Base-by-base conservation (phyloP, 2,888 invertebrate genomes). In the Nemapogon koenigi region DNA sequence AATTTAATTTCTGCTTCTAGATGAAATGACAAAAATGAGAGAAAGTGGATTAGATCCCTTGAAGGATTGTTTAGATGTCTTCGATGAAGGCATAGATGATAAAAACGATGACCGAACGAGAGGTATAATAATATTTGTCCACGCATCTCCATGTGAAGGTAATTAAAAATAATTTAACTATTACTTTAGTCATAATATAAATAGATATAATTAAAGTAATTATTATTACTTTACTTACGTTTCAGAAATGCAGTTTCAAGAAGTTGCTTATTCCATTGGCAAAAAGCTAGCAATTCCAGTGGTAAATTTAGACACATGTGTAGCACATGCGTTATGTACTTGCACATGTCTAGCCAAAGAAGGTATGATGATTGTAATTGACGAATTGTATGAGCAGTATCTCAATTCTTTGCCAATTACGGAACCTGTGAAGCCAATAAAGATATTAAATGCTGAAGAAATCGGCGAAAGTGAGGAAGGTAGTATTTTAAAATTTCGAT, bases 91-190 rank as follows among this genome's bases (percentile, higher is more conserved):
- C 7, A 46, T 53, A 1, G 40, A 46, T 1, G 51, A 48, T 13
- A 36, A 48, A 8, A n/a, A 13, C 4, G 43, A 35, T 2, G 45
- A 37, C 13, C 59, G 62, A n/a, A 60, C 50, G 2, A 73, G 67
- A 50, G 76, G 76, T n/a, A 45, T 75, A 14, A 48, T 78, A 2
- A 52, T 73, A 39, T 62, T 78, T 42, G 54, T 70, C 31, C 69
- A 76, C 42, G 78, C 75, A 15, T 67, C 72, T 16, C 75, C 73
- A 2, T 59, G 60, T 51, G 71, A 75, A 68, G 78, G 78, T 73
- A 49, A 19, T 32, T 27, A 15, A 17, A 13, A 28, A 16, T 14
- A 25, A 33, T 11, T 32, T 7, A 32, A 6, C 13, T 15, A 27
- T 22, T 15, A 22, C 32, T 11, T 35, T 36, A 3, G 3, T 29